Base-by-base conservation (phyloP, 2,797 vertebrate genomes). In the Periophthalmus magnuspinnatus region DNA sequence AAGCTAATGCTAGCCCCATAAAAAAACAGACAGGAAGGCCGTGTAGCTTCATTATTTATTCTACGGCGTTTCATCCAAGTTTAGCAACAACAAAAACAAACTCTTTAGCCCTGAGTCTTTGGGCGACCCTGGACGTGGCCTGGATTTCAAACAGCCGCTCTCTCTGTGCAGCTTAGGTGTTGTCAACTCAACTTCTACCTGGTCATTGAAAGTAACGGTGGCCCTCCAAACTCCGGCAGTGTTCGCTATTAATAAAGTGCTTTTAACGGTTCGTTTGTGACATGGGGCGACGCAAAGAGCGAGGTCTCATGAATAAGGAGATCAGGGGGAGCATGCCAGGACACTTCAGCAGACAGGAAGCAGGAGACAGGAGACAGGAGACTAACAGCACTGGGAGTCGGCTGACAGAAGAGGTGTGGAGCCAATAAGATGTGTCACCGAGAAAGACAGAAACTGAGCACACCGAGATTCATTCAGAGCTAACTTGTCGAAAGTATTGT, bases 211-310 rank as follows among this genome's bases (percentile, higher is more conserved):
- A 34, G 33, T 36, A 60, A 34, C 3, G 17, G n/a, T 65, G 63
- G 73, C 78, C 67, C 76, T 81, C 70, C 75, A 81, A 68, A 76
- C 76, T 65, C 67, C 24, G 66, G 80, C 82, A 84, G 65, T 71
- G 71, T 74, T 50, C 65, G 78, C 72, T 89, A 83, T 86, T 87
- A 82, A 76, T 82, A 81, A 87, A 80, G 72, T 68, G 80, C 78
- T 87, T 86, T 87, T 69, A 85, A 80, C 72, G 67, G 54, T 48
- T 41, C 54, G 67, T 81, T 81, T 71, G 77, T 81, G 69, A 76
- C 71, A 75, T 65, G 81, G 77, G 60, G 66, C 76, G 67, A 73
- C 58, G n/a, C 47, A 41, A 68, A 59, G 19, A 47, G 38, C 28
- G 16, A 41, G 11, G 24, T 5, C 7, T 38, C 32, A 48, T 60